Base-by-base conservation (phyloP, 2,113 vertebrate species). In the Pyxicephalus adspersus region DNA sequence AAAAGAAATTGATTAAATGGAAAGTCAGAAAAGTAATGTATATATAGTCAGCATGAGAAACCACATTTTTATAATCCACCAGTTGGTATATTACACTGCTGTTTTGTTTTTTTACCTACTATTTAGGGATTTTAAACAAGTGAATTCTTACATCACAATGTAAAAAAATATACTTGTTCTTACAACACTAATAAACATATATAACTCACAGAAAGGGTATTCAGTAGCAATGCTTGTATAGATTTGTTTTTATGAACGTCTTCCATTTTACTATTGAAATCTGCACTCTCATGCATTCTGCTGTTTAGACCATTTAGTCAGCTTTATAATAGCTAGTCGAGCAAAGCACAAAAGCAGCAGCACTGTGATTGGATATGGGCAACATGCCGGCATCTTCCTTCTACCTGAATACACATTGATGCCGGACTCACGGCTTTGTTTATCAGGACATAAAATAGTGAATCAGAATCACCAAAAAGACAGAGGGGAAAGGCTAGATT, bases 341-440 rank as follows among this genome's bases (percentile, higher is more conserved):
- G 67, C 67, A 71, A 52, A 71, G 23, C 45, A 71, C 23, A 71
- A 18, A 45, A 54, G 50, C 67, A 71, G 23, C 23, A 8, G 15
- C 26, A 28, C 23, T 71, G 50, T 20, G 67, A 71, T 28, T 71
- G 67, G 23, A 71, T 54, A 18, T 54, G 67, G 67, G 67, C 45
- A 71, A 54, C 23, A 50, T 11, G 67, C 50, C 50, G 17, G 23
- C 18, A 54, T 71, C 45, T 71, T 17, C 18, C 20, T 71, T 54
- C 66, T 71, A 71, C 50, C 8, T 28, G 25, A 71, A 23, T 54
- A 54, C 50, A 71, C 23, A 28, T 9, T 11, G 67, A 71, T 45
- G 38, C 23, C 25, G 19, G 45, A 71, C 45, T 68, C 38, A 68
- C 50, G 26, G 18, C 50, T 65, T 22, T 60, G 28, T 70, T 71